Conservation (phyloP, 2,113 vertebrate species). For the Sorex fumeus region DNA sequence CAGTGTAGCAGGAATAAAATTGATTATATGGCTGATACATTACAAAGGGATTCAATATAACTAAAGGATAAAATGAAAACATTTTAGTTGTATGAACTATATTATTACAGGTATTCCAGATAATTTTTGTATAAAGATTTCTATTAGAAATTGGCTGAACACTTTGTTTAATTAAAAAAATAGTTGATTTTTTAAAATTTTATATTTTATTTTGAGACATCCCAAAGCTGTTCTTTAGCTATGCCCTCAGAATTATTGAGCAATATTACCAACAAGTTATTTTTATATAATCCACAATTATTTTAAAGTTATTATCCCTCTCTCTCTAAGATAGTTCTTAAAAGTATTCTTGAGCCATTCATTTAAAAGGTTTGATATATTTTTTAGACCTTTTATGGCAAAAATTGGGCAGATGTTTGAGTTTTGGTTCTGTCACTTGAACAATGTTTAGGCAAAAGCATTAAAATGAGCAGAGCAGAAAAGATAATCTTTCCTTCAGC, state of each 20-base stretch:
- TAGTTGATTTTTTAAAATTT: background rate
- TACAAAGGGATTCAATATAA: background rate
- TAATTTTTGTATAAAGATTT: background rate
- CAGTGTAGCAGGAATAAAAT: background rate
- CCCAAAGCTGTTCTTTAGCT: slow-evolving; percentile 8
- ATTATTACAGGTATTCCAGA: slow-evolving; percentile 6
- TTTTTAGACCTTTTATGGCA: background rate
- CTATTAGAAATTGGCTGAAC: slow-evolving; percentile 35
- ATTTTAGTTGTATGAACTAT: background rate
- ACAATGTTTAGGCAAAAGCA: background rate
- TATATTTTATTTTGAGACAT: background rate
- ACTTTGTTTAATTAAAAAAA: slow-evolving; percentile 47
- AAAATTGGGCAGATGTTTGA: background rate
- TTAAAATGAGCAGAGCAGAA: background rate
- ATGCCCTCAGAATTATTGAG: background rate
- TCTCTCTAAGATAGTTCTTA: slow-evolving; percentile 45
- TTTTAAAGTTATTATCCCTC: background rate
- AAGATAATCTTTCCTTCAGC: background rate
- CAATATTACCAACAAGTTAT: slow-evolving; percentile 3
- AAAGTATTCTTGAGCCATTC: slow-evolving; percentile 14
- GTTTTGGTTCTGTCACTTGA: background rate
- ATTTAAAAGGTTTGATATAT: slow-evolving; percentile 21
- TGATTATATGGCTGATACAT: background rate
- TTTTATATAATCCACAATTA: slow-evolving; percentile 58
- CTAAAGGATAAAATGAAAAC: background rate